Base-by-base conservation (phyloP, 2,888 invertebrate species). In the Synergus umbraculus region DNA sequence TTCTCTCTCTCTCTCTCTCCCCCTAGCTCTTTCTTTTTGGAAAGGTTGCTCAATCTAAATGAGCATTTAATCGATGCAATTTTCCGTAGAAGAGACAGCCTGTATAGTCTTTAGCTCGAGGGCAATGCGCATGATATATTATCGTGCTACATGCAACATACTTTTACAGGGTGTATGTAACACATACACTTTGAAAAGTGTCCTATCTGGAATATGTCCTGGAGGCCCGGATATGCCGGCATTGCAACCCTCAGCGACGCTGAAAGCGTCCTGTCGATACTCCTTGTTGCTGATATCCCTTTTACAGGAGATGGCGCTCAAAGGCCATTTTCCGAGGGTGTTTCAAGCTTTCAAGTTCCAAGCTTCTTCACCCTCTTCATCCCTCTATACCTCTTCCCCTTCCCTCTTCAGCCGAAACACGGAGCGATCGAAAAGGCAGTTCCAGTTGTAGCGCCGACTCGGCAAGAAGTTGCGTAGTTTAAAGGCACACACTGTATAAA, bases 391-490 rank as follows among this genome's bases (percentile, higher is more conserved):
- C 29, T 3, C 29, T 29, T 3, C 29, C 29, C 3, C 29, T 3
- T 3, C 29, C 29, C 29, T 29, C 29, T 29, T 29, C 29, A 29
- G 83, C 87, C 87, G 88, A 83, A 83, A 83, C 54, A n/a, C 87
- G 88, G 82, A 83, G 84, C 73, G 73, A 73, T 73, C 73, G 73
- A 73, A 73, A 84, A 84, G 83, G 81, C 82, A 83, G 80, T 86
- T 87, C 88, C 89, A 91, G 91, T 91, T 89, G 91, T 90, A 91
- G 91, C 90, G 91, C 90, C 91, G 91, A 91, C 91, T 89, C 90
- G 90, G 90, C 91, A 87, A 88, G 87, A 89, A 89, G 90, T 90
- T 90, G 88, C 88, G 90, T 91, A 91, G 91, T 90, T 89, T 90
- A 89, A 90, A 89, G 89, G 90, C 91, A 91, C 91, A 86, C 89